Evolutionary conservation across 1,140 invertebrate species (phyloP).

Genomic region (Propsilocerus akamusi): DNA sequence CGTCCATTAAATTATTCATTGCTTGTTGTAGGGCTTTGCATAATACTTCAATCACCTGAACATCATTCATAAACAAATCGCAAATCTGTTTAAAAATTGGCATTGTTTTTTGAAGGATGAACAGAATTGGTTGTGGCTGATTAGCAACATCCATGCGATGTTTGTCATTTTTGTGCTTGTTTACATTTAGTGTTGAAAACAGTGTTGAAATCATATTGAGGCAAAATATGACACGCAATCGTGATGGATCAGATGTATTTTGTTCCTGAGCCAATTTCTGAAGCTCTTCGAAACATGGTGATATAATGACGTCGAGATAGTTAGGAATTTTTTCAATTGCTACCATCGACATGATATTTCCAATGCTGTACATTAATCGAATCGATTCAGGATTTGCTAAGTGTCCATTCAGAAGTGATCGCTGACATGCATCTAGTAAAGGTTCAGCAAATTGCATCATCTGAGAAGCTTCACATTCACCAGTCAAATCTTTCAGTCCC

Average conservation of each 20-base stretch:
- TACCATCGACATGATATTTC: slow-evolving; percentile 49
- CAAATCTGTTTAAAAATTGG: slow-evolving; percentile 33
- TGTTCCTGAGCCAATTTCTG: slow-evolving; percentile 27
- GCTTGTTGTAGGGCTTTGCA: slow-evolving; percentile 49
- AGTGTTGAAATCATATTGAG: slow-evolving; percentile 53
- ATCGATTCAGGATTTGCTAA: slow-evolving; percentile 42
- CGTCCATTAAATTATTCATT: slow-evolving; percentile 42
- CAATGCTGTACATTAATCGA: slow-evolving; percentile 57
- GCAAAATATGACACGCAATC: slow-evolving; percentile 28
- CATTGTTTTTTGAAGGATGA: slow-evolving; percentile 38
- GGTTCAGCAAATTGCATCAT: slow-evolving; percentile 51
- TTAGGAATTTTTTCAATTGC: slow-evolving; percentile 39
- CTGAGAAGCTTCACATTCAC: slow-evolving; percentile 46
- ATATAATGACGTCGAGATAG: slow-evolving; percentile 47
- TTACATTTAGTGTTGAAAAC: slow-evolving; percentile 40
- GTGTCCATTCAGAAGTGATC: slow-evolving; percentile 27
- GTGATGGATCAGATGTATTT: slow-evolving; percentile 22
- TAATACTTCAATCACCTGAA: slow-evolving; percentile 38
- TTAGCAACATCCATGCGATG: slow-evolving; percentile 13
- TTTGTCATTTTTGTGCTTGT: slow-evolving; percentile 13
- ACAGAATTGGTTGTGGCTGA: slow-evolving; percentile 26
- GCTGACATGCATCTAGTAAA: slow-evolving; percentile 38
- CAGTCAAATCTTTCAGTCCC: slow-evolving; percentile 67
- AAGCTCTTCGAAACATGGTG: slow-evolving; percentile 43
- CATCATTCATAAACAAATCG: slow-evolving; percentile 32